These are phyloP conservation scores for Paramormyrops hopkinsi DNA, from an alignment of 2,797 vertebrate species.

Conservation along the genomic window DNA sequence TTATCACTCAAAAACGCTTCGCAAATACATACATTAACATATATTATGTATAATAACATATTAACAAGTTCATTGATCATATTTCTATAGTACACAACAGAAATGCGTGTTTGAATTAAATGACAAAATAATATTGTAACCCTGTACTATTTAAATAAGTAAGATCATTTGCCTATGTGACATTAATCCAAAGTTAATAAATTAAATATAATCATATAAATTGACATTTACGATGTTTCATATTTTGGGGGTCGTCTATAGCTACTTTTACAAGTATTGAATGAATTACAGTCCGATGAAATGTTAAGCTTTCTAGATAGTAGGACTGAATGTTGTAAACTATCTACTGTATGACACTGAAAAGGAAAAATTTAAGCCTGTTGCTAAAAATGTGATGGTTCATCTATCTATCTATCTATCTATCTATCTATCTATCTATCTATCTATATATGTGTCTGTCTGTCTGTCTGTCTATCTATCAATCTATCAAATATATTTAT, in stretches of 20 bases:
- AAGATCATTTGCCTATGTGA: not conserved
- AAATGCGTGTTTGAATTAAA: not conserved
- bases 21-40: not conserved
- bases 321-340: not conserved
- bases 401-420: not conserved
- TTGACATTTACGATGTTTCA: not conserved
- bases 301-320: not conserved
- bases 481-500: not conserved
- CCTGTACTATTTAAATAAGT: not conserved
- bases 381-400: no score
- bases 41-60: not conserved
- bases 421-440: not conserved
- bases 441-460: not conserved
- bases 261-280: not conserved
- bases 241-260: not conserved
- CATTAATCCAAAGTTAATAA: not conserved
- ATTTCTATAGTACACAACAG: not conserved
- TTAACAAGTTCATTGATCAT: constrained; percentile 1
- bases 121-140: not conserved
- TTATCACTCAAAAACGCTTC: not conserved
- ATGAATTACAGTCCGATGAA: not conserved
- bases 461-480: not conserved
- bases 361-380: not conserved
- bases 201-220: not conserved
- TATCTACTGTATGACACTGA: not conserved